Percentiles rank a stretch among this genome's conserved stretches.
phyloP scores from a whole-genome alignment of 2,888 invertebrate genomes.

The Anorthoa munda region DNA sequence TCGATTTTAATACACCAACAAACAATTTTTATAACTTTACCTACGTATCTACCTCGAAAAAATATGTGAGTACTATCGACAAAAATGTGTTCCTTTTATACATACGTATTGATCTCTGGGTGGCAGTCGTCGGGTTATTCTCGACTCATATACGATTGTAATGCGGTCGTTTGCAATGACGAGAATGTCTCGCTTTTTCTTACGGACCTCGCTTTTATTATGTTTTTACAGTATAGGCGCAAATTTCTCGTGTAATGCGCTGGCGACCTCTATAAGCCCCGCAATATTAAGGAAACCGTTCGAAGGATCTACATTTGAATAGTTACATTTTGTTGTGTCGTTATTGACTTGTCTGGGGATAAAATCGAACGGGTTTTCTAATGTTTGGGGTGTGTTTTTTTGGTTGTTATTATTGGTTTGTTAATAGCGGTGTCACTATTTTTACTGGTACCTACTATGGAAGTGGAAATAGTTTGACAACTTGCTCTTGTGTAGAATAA shows the following conservation, averaged over 20 bases:
- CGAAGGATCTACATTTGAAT: slow-evolving; percentile 69
- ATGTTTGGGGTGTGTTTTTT: slow-evolving; percentile 40
- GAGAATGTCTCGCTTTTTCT: slow-evolving; percentile 69
- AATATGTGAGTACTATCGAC: slow-evolving; percentile 30
- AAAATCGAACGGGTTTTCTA: slow-evolving; percentile 59
- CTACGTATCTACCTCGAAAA: neutral
- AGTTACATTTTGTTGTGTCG: slow-evolving; percentile 64
- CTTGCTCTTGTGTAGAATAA: too few species aligned
- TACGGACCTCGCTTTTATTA: slow-evolving; percentile 68
- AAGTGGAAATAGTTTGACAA: too few species aligned
- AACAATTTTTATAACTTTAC: slow-evolving; percentile 15
- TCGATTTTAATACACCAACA: slow-evolving; percentile 29
- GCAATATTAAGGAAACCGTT: slow-evolving; percentile 71
- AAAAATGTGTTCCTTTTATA: slow-evolving; percentile 62
- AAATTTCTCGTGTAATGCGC: slow-evolving; percentile 70
- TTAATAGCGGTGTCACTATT: neutral
- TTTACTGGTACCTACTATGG: neutral
- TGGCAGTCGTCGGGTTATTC: slow-evolving; percentile 62
- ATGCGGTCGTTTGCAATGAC: slow-evolving; percentile 71
- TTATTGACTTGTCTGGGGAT: slow-evolving; percentile 57
- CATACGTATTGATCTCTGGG: slow-evolving; percentile 69
- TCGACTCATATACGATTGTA: slow-evolving; percentile 66
- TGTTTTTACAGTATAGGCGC: slow-evolving; percentile 71
- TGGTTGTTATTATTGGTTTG: slow-evolving; percentile 20
- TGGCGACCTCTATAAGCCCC: slow-evolving; percentile 74